Base-by-base conservation (phyloP, 1,140 invertebrate species). In the Chymomyza costata region DNA sequence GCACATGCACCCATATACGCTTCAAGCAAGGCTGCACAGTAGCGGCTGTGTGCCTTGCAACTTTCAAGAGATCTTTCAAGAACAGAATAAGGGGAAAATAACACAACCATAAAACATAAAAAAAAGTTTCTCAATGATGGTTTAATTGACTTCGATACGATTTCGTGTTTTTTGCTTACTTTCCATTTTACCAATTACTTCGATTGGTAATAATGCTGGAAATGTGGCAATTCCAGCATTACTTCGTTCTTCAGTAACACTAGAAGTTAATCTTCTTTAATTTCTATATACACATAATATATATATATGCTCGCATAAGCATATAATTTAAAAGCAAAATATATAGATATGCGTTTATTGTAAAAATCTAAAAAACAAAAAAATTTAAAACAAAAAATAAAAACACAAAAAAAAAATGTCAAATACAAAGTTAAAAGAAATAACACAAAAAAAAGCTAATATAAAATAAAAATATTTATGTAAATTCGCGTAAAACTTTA, bases 401-500 rank as follows among this genome's bases (percentile, higher is more conserved):
- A 66, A 60, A 53, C 40, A 19, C 16, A 44, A 21, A 47, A 53
- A 45, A 44, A 38, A 55, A 59, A 39, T 50, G 55, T 44, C 21
- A 30, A 38, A 45, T 44, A 51, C 60, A 49, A 66, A 59, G 28
- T 14, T 15, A 28, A 34, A 40, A 60, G n/a, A 28, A 28, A 28
- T 28, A 54, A 39, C 47, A 32, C 28, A 51, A 15, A 11, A 10
- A 45, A 21, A 40, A 13, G 34, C n/a, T 25, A 10, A 49, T 28
- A 47, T 19, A 39, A 16, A 38, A 43, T n/a, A 31, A 38, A 32
- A 30, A 57, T 40, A 59, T 57, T 31, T 51, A 43, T 67, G 64
- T 73, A 67, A 73, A 74, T 68, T 74, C 56, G 56, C 65, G 46
- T 55, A 32, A 28, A 74, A 50, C 28, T 49, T 47, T 64, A 57